phyloP scores from a whole-genome alignment of 2,888 invertebrate genomes.

The Folsomia candida region DNA sequence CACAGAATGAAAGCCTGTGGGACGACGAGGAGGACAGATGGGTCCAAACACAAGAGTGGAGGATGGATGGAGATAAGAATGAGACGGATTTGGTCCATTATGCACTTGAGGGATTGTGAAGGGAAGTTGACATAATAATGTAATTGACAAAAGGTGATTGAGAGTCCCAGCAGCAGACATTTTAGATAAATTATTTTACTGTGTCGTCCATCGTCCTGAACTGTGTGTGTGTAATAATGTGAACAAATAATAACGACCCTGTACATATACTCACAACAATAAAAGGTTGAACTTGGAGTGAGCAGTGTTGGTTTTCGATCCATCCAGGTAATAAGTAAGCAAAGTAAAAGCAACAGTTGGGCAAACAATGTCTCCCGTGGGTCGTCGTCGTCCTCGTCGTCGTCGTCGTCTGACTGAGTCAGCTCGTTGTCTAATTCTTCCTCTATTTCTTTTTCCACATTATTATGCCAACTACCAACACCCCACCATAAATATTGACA shows the following conservation, averaged over 20 bases:
- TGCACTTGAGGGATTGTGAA: background rate
- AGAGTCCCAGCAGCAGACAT: background rate
- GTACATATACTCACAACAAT: too few relatives aligned
- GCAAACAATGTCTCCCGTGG: slow-evolving; percentile 5
- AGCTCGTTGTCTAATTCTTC: background rate
- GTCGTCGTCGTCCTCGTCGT: too few relatives aligned
- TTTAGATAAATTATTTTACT: background rate
- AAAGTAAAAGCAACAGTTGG: slow-evolving; percentile 6
- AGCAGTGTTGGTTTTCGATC: too few relatives aligned
- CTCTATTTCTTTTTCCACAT: background rate
- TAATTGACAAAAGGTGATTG: background rate
- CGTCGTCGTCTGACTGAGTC: background rate
- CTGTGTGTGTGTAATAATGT: too few relatives aligned
- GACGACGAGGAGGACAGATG: too few relatives aligned
- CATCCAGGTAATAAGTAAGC: too few relatives aligned
- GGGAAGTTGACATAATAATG: background rate
- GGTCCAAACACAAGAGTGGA: background rate
- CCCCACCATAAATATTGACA: background rate
- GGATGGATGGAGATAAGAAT: background rate
- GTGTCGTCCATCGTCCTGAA: too few relatives aligned
- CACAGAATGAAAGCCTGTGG: too few relatives aligned
- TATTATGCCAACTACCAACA: background rate
- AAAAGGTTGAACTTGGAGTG: too few relatives aligned
- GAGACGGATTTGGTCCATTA: background rate
- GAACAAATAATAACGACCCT: too few relatives aligned